Evolutionary conservation across 1,140 invertebrate genomes (phyloP).

Genomic region (Charaxes varanes): DNA sequence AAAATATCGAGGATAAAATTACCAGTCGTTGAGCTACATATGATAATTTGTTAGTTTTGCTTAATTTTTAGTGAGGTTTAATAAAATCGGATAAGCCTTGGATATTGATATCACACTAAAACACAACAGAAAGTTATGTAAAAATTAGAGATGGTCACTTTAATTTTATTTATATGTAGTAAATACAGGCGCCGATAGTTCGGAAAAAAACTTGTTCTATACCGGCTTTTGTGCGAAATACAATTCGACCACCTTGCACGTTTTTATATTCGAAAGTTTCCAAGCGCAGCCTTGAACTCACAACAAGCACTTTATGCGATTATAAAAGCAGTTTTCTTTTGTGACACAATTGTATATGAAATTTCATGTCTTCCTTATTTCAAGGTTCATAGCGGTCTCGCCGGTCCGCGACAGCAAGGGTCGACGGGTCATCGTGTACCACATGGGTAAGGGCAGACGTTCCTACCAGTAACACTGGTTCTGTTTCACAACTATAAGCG

Average conservation of each 20-base stretch:
- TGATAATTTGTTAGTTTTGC: too few relatives aligned
- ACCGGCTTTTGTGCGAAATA: conserved; percentile 2
- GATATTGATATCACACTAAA: too few relatives aligned
- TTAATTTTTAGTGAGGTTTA: too few relatives aligned
- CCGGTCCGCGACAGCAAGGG: conserved; percentile 82
- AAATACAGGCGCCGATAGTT: conserved; percentile 2
- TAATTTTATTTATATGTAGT: too few relatives aligned
- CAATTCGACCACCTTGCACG: conserved; percentile 1
- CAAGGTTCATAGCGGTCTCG: conserved; percentile 81
- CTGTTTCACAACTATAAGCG: conserved; percentile 7
- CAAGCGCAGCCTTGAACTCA: conserved; percentile 34
- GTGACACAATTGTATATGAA: conserved; percentile 33
- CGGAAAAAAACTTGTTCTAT: background rate
- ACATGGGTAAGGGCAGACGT: conserved; percentile 72
- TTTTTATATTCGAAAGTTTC: conserved; percentile 25
- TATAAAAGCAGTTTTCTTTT: conserved; percentile 24
- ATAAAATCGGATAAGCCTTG: too few relatives aligned
- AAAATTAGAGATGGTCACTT: too few relatives aligned
- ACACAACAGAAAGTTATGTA: too few relatives aligned
- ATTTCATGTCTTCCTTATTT: conserved; percentile 47
- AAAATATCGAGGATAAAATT: too few relatives aligned
- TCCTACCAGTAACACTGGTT: conserved; percentile 2
- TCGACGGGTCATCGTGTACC: conserved; percentile 80
- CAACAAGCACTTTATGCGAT: conserved; percentile 18
- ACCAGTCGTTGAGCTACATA: too few relatives aligned